Evolutionary conservation across 2,888 invertebrate genomes (phyloP).

Genomic region (Drosophila helvetica): DNA sequence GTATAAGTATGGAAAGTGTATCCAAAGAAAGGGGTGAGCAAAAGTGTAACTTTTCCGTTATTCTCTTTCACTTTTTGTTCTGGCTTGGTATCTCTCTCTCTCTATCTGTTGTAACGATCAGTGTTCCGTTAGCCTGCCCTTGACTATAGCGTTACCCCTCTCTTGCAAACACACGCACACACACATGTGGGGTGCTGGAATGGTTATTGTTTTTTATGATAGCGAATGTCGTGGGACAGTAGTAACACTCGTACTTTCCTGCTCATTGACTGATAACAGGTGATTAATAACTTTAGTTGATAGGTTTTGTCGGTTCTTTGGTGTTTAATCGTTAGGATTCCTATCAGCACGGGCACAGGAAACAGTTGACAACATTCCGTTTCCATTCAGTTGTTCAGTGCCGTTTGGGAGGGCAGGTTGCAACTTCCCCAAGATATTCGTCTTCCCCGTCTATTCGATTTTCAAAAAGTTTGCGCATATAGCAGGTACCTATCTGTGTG

Average conservation of each 20-base stretch:
- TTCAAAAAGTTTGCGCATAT: not conserved
- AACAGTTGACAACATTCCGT: conserved; percentile 33
- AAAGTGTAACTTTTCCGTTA: not conserved
- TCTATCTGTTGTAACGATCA: conserved; percentile 26
- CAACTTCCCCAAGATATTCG: conserved; percentile 13
- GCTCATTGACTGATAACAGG: conserved; percentile 38
- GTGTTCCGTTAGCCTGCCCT: conserved; percentile 19
- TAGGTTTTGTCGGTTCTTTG: conserved; percentile 20
- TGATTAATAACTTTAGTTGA: conserved; percentile 35
- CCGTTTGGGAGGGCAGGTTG: conserved; percentile 24
- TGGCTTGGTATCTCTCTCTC: not conserved
- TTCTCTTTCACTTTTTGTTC: not conserved
- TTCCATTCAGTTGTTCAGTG: conserved; percentile 37
- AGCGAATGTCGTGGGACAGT: conserved; percentile 1
- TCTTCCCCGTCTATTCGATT: too few relatives aligned
- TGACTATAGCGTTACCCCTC: not conserved
- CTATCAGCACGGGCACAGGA: conserved; percentile 20
- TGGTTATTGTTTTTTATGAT: conserved; percentile 12
- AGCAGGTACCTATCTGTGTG: conserved; percentile 5
- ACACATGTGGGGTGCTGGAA: not conserved
- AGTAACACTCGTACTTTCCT: conserved; percentile 24
- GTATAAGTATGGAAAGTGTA: not conserved
- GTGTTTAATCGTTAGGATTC: conserved; percentile 22
- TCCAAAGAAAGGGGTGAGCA: not conserved
- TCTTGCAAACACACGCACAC: not conserved